phyloP scores from a whole-genome alignment of 2,113 vertebrate species.

The Falcunculus frontatus region DNA sequence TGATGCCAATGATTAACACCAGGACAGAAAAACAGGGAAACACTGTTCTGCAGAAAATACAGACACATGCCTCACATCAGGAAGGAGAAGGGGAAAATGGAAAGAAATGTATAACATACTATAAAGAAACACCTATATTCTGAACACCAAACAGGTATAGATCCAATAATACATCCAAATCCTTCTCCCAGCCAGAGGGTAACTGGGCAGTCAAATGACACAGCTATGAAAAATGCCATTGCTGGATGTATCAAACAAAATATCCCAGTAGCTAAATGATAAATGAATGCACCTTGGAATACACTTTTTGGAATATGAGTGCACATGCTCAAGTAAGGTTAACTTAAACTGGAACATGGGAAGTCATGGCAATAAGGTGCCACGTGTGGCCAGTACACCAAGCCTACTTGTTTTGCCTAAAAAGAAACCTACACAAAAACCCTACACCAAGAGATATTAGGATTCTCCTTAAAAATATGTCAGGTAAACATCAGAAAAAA shows the following conservation, averaged over 20 bases:
- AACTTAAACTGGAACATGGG: background rate
- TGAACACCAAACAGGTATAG: background rate
- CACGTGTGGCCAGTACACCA: background rate
- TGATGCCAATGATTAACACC: background rate
- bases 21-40: background rate
- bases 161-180: background rate
- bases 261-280: background rate
- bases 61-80: background rate
- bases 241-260: background rate
- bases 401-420: background rate
- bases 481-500: background rate
- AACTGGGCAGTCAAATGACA: background rate
- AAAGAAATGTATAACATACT: background rate
- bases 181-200: background rate
- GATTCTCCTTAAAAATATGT: background rate
- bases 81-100: rapidly evolving
- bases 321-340: background rate
- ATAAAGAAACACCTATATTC: background rate
- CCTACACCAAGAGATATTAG: background rate
- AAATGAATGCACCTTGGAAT: background rate
- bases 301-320: background rate
- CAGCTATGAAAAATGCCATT: background rate
- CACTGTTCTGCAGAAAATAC: background rate
- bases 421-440: background rate
- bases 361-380: background rate